Evolutionary conservation across 2,797 vertebrate genomes (phyloP).

Genomic region (Parauchenoglanis punctatus): DNA sequence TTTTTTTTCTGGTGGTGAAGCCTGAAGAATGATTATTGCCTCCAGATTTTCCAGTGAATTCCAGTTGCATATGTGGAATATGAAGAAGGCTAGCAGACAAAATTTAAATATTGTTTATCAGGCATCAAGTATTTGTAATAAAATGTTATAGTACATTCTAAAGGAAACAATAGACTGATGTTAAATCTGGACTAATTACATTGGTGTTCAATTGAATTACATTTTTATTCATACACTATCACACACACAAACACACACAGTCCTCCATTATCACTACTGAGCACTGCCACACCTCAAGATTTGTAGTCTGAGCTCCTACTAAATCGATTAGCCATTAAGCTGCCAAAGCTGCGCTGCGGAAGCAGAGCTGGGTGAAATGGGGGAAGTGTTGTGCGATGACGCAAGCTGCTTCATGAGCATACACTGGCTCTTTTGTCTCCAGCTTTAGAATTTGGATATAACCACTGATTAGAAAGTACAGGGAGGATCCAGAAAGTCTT

Average conservation of each 20-base stretch:
- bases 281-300: conserved; percentile 24
- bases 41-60: neutral
- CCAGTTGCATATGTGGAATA: neutral
- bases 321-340: conserved; percentile 46
- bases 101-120: neutral
- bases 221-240: neutral
- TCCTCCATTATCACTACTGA: neutral
- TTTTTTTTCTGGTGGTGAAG: neutral
- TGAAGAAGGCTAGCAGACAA: neutral
- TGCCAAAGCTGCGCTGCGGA: conserved; percentile 20
- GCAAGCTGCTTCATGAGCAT: conserved; percentile 13
- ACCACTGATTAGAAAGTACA: conserved; percentile 19
- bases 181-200: neutral
- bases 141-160: neutral
- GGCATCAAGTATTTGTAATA: neutral
- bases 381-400: conserved; percentile 31
- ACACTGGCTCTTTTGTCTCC: conserved; percentile 33
- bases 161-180: neutral
- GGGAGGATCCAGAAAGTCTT: neutral
- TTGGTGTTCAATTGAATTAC: neutral
- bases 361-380: conserved; percentile 9
- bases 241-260: neutral
- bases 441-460: conserved; percentile 31
- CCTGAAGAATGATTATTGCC: neutral
- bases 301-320: conserved; percentile 17